Conservation (phyloP, 1,140 invertebrate genomes). For the Zophobas atratus region DNA sequence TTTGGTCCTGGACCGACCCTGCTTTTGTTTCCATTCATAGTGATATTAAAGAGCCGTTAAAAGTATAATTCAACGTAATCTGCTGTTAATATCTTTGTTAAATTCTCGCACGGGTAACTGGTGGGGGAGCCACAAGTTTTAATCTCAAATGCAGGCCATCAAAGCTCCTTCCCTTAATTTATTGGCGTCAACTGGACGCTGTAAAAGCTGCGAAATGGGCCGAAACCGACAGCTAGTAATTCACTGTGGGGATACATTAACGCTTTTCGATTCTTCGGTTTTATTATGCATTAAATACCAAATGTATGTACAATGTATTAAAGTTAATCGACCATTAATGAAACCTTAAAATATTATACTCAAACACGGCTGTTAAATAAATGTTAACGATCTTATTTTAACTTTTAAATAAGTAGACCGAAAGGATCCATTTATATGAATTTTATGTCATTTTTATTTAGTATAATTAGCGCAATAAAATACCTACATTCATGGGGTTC, state of each 20-base stretch:
- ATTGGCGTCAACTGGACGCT: constrained; percentile 47
- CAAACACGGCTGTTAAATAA: no score
- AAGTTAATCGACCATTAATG: background rate
- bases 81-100: constrained; percentile 29
- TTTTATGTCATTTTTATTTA: no score
- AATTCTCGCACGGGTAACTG: constrained; percentile 11
- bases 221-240: constrained; percentile 47
- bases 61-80: constrained; percentile 37
- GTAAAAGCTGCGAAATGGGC: constrained; percentile 47
- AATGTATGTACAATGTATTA: background rate
- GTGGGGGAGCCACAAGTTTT: constrained; percentile 28
- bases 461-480: no score
- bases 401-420: no score
- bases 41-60: constrained; percentile 26
- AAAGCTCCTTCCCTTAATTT: constrained; percentile 44
- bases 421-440: no score
- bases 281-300: constrained; percentile 46
- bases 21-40: constrained; percentile 33
- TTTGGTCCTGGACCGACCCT: constrained; percentile 6
- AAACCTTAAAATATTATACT: background rate
- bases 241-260: constrained; percentile 46
- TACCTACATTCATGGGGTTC: no score
- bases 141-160: constrained; percentile 37
- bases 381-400: no score
- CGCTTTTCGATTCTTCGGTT: constrained; percentile 46